A percentile compares a stretch with the other conserved stretches of the same genome.
These are phyloP conservation scores for Latrodectus hesperus DNA, from an alignment of 2,888 invertebrate species.

Conservation along the genomic window DNA sequence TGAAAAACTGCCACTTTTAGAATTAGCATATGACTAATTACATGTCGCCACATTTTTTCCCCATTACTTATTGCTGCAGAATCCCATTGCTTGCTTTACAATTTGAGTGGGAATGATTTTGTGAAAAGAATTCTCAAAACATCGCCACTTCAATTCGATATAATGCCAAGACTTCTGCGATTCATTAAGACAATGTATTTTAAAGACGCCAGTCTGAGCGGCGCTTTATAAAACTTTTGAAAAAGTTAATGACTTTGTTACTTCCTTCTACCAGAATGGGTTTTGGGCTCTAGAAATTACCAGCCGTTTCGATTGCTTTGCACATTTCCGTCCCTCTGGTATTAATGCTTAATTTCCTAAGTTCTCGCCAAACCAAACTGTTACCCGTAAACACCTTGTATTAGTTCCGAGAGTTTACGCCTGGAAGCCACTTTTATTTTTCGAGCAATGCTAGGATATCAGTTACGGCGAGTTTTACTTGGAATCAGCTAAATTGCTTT, in stretches of 20 bases:
- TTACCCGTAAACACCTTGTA: not conserved
- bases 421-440: not conserved
- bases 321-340: slow-evolving; percentile 28
- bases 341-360: slow-evolving; percentile 39
- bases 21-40: too few species aligned
- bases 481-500: too few species aligned
- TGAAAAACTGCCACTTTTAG: too few species aligned
- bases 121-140: too few species aligned
- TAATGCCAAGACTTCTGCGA: slow-evolving; percentile 20
- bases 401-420: not conserved
- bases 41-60: too few species aligned
- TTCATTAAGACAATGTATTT: slow-evolving; percentile 36
- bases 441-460: too few species aligned
- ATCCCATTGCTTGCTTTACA: too few species aligned
- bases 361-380: slow-evolving; percentile 1
- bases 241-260: slow-evolving; percentile 68
- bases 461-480: too few species aligned
- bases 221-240: slow-evolving; percentile 16
- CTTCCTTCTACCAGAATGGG: slow-evolving; percentile 24
- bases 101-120: too few species aligned
- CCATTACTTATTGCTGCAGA: too few species aligned
- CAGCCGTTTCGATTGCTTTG: slow-evolving; percentile 31
- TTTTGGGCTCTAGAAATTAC: slow-evolving; percentile 20
- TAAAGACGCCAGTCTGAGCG: not conserved
- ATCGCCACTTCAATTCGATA: not conserved